These are phyloP conservation scores for Hyposmocoma kahamanoa DNA, from an alignment of 1,140 invertebrate genomes.

Conservation along the genomic window DNA sequence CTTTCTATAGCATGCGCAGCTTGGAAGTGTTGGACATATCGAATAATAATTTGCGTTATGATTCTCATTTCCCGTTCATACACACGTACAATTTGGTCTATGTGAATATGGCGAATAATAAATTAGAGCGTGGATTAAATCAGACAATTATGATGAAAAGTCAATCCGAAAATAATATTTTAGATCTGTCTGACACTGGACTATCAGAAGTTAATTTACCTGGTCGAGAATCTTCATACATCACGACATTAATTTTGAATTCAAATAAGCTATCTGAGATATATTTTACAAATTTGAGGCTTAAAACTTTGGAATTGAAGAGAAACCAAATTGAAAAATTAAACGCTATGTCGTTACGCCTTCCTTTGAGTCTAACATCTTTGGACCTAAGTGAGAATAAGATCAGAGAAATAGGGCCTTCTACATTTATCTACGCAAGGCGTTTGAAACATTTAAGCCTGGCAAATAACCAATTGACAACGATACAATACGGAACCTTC, in stretches of 20 bases:
- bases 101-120: conserved; percentile 47
- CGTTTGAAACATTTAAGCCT: conserved; percentile 40
- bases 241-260: conserved; percentile 34
- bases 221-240: conserved; percentile 32
- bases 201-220: conserved; percentile 37
- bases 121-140: too few species aligned
- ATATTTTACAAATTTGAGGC: conserved; percentile 30
- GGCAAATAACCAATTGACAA: conserved; percentile 36
- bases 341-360: conserved; percentile 32
- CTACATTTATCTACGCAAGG: conserved; percentile 29
- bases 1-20: conserved; percentile 43
- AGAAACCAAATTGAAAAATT: conserved; percentile 40
- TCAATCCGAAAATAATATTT: conserved; percentile 39
- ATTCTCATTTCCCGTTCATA: conserved; percentile 37
- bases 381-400: conserved; percentile 50
- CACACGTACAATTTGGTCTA: conserved; percentile 36
- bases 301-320: conserved; percentile 39
- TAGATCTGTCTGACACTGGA: conserved; percentile 53
- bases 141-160: conserved; percentile 30
- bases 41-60: conserved; percentile 39
- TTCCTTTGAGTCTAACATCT: conserved; percentile 32
- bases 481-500: conserved; percentile 47
- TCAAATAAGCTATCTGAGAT: conserved; percentile 46
- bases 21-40: conserved; percentile 57
- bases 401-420: conserved; percentile 39